Evolutionary conservation across 2,888 invertebrate species (phyloP).

Genomic region (Drosophila maculinotata): DNA sequence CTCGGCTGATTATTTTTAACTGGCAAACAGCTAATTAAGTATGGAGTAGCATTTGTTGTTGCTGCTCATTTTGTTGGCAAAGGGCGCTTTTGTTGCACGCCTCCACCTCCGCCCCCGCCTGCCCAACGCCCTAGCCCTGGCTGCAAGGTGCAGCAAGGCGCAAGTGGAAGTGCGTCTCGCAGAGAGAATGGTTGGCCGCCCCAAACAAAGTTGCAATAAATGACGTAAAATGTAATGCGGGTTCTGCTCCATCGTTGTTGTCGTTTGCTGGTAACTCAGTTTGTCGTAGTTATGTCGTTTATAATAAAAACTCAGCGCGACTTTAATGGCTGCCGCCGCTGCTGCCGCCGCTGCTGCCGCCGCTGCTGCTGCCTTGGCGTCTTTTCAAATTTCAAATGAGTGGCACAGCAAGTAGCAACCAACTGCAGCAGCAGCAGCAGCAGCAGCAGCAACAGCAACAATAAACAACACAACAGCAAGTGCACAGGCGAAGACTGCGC

Average conservation of each 20-base stretch:
- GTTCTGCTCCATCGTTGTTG: constrained; percentile 41
- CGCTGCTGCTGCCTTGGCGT: constrained; percentile 54
- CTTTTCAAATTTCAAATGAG: constrained; percentile 81
- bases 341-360: constrained; percentile 6
- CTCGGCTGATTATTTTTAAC: constrained; percentile 79
- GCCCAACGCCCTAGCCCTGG: constrained; percentile 7
- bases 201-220: constrained; percentile 81
- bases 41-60: constrained; percentile 75
- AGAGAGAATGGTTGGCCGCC: constrained; percentile 25
- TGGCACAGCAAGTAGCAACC: constrained; percentile 39
- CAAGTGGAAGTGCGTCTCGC: constrained; percentile 41
- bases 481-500: background rate
- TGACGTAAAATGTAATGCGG: constrained; percentile 76
- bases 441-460: constrained; percentile 50
- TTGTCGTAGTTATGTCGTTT: constrained; percentile 81
- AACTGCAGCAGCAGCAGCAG: constrained; percentile 47
- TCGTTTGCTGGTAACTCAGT: constrained; percentile 72
- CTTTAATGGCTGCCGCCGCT: constrained; percentile 75
- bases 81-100: constrained; percentile 31
- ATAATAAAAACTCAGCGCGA: constrained; percentile 79
- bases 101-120: constrained; percentile 22
- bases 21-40: constrained; percentile 82
- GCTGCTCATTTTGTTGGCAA: constrained; percentile 40
- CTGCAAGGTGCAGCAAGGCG: constrained; percentile 57
- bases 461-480: constrained; percentile 21